Evolutionary conservation across 2,113 vertebrate species (phyloP), one percentile per base, ranked within the genome.

Genomic region (Notothenia coriiceps): DNA sequence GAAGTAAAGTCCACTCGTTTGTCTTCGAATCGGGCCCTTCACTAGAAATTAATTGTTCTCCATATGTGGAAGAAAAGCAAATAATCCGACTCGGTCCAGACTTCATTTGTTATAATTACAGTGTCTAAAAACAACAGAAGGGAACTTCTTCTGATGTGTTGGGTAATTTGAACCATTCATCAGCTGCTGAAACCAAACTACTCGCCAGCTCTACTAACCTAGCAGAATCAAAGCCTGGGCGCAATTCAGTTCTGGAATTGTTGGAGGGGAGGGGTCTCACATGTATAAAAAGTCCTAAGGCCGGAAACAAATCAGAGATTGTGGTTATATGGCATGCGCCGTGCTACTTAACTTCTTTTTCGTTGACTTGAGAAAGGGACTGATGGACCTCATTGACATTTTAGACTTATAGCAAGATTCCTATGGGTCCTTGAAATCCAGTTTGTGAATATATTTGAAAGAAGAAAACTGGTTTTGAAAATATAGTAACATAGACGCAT

Each of bases 61-160:
- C 50, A 56, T 77, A 86, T 86, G 71, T 74, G 67, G 72, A 79
- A 73, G 78, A 89, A 86, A 54, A 78, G 82, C 57, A 79, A 66
- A 20, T 76, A 82, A 57, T 86, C 68, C 51, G 66, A 87, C 77
- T 86, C 69, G 54, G 74, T 74, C 68, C 14, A 3, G 77, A 87
- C 76, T 89, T 84, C 68, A 85, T 93, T 91, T 90, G 70, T 91
- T 91, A 87, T 85, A 89, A 91, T 91, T 88, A 91, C 82, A 52
- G 61, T 67, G 61, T 73, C 61, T 60, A 8, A 55, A 83, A 83
- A 79, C 60, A 86, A 72, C 60, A 33, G 20, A 50, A n/a, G 61
- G 82, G 70, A 89, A 87, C 57, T 81, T 81, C 67, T 85, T 89
- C 80, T 79, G 83, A 80, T 86, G 71, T 70, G 47, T 59, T 57